These are phyloP conservation scores for Ibidorhyncha struthersii DNA, from an alignment of 2,113 vertebrate genomes.

Conservation along the genomic window DNA sequence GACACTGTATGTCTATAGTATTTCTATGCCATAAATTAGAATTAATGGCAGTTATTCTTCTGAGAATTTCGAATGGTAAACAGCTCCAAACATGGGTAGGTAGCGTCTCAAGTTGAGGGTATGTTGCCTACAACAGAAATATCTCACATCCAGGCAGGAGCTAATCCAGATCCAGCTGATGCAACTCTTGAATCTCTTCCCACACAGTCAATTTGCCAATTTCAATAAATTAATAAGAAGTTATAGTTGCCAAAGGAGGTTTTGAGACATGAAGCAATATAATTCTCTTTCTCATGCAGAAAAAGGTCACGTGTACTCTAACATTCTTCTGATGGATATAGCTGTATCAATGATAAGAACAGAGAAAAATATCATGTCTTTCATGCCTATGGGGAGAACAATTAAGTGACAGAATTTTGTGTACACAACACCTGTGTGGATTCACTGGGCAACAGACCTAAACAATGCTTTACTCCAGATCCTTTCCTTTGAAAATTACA, in stretches of 20 bases:
- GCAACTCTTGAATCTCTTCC: slow-evolving; percentile 25
- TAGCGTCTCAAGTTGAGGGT: background rate
- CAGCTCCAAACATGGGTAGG: slow-evolving; percentile 6
- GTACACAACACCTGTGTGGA: background rate
- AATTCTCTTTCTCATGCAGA: background rate
- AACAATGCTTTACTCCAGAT: background rate
- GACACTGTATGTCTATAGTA: background rate
- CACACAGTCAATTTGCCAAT: background rate
- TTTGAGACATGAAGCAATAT: background rate
- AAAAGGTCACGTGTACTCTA: background rate
- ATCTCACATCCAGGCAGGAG: background rate
- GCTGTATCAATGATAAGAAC: background rate
- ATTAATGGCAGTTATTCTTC: background rate
- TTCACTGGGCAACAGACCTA: background rate
- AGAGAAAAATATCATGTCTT: background rate
- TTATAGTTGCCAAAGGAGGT: background rate
- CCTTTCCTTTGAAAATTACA: background rate
- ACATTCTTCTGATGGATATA: background rate
- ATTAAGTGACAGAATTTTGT: background rate
- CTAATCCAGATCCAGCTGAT: background rate
- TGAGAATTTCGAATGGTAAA: background rate
- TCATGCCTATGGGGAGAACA: background rate
- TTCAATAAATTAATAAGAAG: slow-evolving; percentile 1
- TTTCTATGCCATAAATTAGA: background rate
- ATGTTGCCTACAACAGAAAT: background rate